Conservation (phyloP, 2,797 vertebrate genomes). For the Phrynocephalus vlangalii region DNA sequence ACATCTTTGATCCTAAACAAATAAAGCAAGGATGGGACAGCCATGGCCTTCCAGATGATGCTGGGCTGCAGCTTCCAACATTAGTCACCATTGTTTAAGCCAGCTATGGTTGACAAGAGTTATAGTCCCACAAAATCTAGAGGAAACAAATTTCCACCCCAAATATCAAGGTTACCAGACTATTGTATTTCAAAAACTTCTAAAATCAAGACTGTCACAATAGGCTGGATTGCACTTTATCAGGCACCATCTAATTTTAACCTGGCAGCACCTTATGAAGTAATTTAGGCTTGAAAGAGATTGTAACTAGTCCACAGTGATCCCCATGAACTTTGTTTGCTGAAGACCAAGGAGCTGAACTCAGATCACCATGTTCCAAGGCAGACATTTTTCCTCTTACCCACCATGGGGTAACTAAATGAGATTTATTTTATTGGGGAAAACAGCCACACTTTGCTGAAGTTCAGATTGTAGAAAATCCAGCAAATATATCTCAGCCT, state of each 20-base stretch:
- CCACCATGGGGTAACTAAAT: background rate
- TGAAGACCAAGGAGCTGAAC: background rate
- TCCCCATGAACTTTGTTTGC: background rate
- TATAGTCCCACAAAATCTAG: background rate
- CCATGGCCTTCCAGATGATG: background rate
- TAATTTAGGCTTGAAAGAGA: background rate
- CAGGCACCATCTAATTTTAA: background rate
- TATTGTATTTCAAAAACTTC: background rate
- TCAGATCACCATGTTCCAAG: background rate
- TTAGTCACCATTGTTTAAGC: background rate
- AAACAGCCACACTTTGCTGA: conserved; percentile 6
- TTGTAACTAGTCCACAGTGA: background rate
- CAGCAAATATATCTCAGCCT: conserved; percentile 31
- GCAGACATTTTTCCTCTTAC: background rate
- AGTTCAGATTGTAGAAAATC: conserved; percentile 17
- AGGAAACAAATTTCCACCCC: no score
- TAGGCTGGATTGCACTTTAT: background rate
- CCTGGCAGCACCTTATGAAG: background rate
- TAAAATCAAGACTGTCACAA: background rate
- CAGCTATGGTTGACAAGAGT: background rate
- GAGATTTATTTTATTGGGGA: background rate
- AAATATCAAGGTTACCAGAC: background rate
- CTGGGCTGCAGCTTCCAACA: background rate
- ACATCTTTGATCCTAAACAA: background rate
- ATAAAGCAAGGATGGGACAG: background rate